phyloP scores from a whole-genome alignment of 1,140 invertebrate species.

The Drosophila jambulina region DNA sequence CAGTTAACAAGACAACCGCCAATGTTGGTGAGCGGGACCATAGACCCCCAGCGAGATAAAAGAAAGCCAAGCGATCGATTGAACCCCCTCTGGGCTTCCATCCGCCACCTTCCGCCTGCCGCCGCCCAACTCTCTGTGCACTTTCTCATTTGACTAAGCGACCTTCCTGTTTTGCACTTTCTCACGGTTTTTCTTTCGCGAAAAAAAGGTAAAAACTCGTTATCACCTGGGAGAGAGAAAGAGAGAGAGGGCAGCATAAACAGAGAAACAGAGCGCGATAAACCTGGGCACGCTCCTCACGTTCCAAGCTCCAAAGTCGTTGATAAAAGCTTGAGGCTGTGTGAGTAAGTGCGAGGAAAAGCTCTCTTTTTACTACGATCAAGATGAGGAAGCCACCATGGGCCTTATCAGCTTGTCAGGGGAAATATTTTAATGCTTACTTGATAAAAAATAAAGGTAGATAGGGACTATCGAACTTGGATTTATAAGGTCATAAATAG shows the following conservation, averaged over 20 bases:
- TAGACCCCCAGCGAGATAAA: slow-evolving; percentile 22
- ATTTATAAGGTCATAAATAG: neutral
- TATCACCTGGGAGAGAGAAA: slow-evolving; percentile 54
- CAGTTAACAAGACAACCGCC: neutral
- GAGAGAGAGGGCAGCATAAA: slow-evolving; percentile 20
- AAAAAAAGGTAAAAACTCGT: slow-evolving; percentile 62
- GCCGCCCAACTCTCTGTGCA: slow-evolving; percentile 20
- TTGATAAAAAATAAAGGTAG: slow-evolving; percentile 4
- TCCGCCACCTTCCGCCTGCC: slow-evolving; percentile 3
- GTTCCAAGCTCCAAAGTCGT: slow-evolving; percentile 21
- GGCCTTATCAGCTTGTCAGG: slow-evolving; percentile 1
- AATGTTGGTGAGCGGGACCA: neutral
- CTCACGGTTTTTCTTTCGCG: slow-evolving; percentile 67
- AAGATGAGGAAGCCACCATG: slow-evolving; percentile 28
- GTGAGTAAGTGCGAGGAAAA: slow-evolving; percentile 30
- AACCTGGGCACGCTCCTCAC: slow-evolving; percentile 48
- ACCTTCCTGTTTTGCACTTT: slow-evolving; percentile 73
- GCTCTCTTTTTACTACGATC: slow-evolving; percentile 37
- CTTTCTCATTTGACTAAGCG: slow-evolving; percentile 78
- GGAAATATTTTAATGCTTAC: slow-evolving; percentile 1
- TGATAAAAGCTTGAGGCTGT: slow-evolving; percentile 54
- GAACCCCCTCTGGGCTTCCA: slow-evolving; percentile 14
- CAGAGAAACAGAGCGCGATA: slow-evolving; percentile 18
- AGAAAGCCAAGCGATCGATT: slow-evolving; percentile 44
- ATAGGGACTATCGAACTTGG: slow-evolving; percentile 1